Evolutionary conservation across 2,888 invertebrate genomes (phyloP), one percentile per base, ranked within the genome.

Genomic region (Seira sanloemensis): DNA sequence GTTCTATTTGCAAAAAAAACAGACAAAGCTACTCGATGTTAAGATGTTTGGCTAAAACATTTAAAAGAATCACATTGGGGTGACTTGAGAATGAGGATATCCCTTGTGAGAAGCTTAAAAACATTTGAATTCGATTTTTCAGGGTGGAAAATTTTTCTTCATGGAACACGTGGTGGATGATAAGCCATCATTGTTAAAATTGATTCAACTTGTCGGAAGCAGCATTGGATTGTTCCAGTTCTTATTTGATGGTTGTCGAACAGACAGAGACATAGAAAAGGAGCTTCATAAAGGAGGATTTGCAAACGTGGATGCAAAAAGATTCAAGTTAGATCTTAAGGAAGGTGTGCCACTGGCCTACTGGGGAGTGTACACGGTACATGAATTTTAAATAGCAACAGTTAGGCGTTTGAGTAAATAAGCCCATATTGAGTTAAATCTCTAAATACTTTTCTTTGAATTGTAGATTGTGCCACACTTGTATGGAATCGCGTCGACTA

Each of bases 61-160:
- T 37, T 37, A 12, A 37, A 7, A 7, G 37, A 12, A 37, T 37
- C 37, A 37, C 37, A n/a, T 37, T 12, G 37, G 37, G 37, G 37
- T 12, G 12, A 7, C 37, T 4, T 12, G 37, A 37, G 37, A 37
- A 37, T 37, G 4, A 4, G 37, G 5, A 37, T 37, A 12, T 37
- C n/a, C n/a, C n/a, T n/a, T n/a, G n/a, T n/a, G n/a, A n/a, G n/a
- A n/a, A n/a, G n/a, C n/a, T n/a, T n/a, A n/a, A n/a, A n/a, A n/a
- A n/a, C n/a, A n/a, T n/a, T n/a, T n/a, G n/a, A n/a, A n/a, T n/a
- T 46, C 16, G 62, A 24, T 46, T 58, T 78, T 46, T 0, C 25
- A 90, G 90, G 90, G 90, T 73, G 90, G 90, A 67, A 88, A 88
- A 77, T 90, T 88, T 76, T 88, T 89, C 72, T 90, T 88, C 77